Base-by-base conservation (phyloP, 2,888 invertebrate genomes). In the Aporophyla lueneburgensis region DNA sequence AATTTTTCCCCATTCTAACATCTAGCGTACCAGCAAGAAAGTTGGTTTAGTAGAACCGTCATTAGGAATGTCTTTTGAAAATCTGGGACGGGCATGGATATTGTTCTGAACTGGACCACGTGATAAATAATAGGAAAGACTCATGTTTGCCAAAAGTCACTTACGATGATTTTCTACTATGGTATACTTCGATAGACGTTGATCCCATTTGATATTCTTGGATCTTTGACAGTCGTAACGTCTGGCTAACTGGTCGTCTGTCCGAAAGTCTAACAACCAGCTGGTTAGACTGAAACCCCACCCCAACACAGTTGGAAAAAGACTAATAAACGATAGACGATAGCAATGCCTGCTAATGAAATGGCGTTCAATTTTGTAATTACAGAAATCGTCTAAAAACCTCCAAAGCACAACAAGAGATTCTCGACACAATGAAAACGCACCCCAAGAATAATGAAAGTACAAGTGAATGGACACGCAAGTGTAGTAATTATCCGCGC, bases 401-500 rank as follows among this genome's bases (percentile, higher is more conserved):
- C 9, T 59, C 16, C 5, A 9, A 19, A 59, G 33, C 33, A 59
- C 9, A 33, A 59, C 59, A 59, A 33, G 59, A 59, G 4, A 19
- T 59, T 59, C 10, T 33, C 66, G 69, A 61, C 87, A 51, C 86
- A 95, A 91, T 87, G 96, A 78, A 88, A 89, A 94, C 93, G 72
- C 61, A 24, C 80, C 9, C 77, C 80, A 91, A 93, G 93, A 93
- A 93, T 93, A 94, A 95, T 94, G 96, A 96, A 96, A 96, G 95
- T 93, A 96, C 94, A 96, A 96, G 95, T 95, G 94, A 95, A 94
- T 92, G 96, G 96, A 96, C 96, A 95, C 94, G 93, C 94, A 92
- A 89, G 90, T 89, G 92, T 92, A 89, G 93, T 93, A 95, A 95
- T 94, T 95, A 94, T 95, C 92, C 91, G 87, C 84, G 83, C 88